Conservation (phyloP, 2,113 vertebrate genomes). For the crab-eating macaque (Macaca fascicularis) region T2T-MFA8v1.1 NC_088385.1:4938501-4939000, state of each 20-base stretch:
- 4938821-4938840: background rate
- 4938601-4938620: background rate
- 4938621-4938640: background rate
- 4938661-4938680: background rate
- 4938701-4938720: slow-evolving; percentile 26
- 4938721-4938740: background rate
- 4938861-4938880: background rate
- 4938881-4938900: background rate
- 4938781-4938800: background rate
- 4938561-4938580: background rate
- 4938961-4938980: background rate
- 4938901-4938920: background rate
- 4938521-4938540: background rate
- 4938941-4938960: background rate
- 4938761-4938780: background rate
- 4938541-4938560: background rate
- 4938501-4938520: background rate
- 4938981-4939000: background rate
- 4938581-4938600: background rate
- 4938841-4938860: background rate
- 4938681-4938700: background rate
- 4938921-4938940: background rate
- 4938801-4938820: background rate
- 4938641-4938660: background rate
- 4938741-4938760: background rate